A percentile compares a stretch with the other conserved stretches of the same genome.
Conservation (phyloP, 2,888 invertebrate species). For the Mimas tiliae region DNA sequence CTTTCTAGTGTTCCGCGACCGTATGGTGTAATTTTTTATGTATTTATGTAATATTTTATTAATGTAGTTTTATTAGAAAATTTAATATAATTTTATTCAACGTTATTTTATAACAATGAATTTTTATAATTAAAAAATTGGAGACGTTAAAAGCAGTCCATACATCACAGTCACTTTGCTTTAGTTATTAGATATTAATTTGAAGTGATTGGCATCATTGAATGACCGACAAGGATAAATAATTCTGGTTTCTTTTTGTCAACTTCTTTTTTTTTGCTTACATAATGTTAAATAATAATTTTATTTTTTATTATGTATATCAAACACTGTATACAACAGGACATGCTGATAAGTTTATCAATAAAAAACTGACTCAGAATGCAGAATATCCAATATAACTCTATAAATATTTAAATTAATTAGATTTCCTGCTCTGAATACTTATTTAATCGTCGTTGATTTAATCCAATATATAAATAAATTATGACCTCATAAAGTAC, state of each 20-base stretch:
- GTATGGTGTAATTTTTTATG: slow-evolving; percentile 17
- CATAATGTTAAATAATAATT: not conserved
- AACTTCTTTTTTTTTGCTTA: not conserved
- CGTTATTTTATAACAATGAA: not conserved
- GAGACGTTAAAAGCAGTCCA: no score
- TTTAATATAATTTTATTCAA: not conserved
- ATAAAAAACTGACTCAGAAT: not conserved
- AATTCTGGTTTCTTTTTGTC: slow-evolving; percentile 1
- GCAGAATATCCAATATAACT: not conserved
- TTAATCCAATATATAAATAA: slow-evolving; percentile 39
- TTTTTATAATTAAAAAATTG: no score
- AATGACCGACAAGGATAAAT: slow-evolving; percentile 41
- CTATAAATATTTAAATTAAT: not conserved
- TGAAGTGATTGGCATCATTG: slow-evolving; percentile 38
- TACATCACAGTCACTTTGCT: no score
- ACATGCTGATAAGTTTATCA: not conserved
- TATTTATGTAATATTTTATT: slow-evolving; percentile 18
- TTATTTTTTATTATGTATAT: not conserved
- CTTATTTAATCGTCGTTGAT: slow-evolving; percentile 31
- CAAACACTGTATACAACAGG: not conserved
- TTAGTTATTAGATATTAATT: slow-evolving; percentile 37
- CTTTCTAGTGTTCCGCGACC: slow-evolving; percentile 50
- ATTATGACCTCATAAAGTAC: slow-evolving; percentile 37
- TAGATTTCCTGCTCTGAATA: slow-evolving; percentile 15
- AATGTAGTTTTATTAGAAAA: not conserved